Base-by-base conservation (phyloP, 2,888 invertebrate species). In the Polylopha cassiicola region DNA sequence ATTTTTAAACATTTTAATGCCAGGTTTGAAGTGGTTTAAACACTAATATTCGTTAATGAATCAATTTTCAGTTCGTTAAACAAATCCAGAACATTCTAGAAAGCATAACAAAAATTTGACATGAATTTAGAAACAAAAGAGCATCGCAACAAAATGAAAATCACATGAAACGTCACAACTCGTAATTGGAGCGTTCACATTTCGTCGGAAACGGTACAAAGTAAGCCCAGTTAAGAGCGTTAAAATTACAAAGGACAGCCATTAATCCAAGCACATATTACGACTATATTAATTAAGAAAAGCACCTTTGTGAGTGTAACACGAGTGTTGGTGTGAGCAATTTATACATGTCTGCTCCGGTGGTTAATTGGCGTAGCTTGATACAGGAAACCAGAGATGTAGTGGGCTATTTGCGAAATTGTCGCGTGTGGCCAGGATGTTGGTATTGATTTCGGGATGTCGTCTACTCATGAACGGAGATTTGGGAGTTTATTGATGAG, bases 311-410 rank as follows among this genome's bases (percentile, higher is more conserved):
- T 72, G 70, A 74, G 53, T 48, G 48, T 43, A 50, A 46, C 42
- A 59, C 58, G 66, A 61, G 59, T 60, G 64, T 67, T 68, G 68
- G 61, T 58, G 61, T 57, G 55, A 58, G 70, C 72, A 73, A 82
- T 84, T 84, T 82, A 81, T 84, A 65, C 80, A 75, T 71, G 80
- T 81, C 80, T 74, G 68, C 61, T 67, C 69, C 56, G 58, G 63
- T 62, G 60, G 66, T 74, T 84, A 82, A 82, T 84, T 84, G 82
- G 78, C 65, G 67, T 58, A 62, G 61, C 69, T 71, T 63, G 58
- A 60, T 72, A 67, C 67, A 67, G 72, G 80, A 76, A 81, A 78
- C 73, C 54, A 64, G 79, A 76, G 74, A 75, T 77, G 75, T 69
- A 68, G 66, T 67, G 69, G 64, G 70, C 67, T 73, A 71, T 76